Evolutionary conservation across 1,140 invertebrate genomes (phyloP).

Genomic region (Bombus cullumanus): DNA sequence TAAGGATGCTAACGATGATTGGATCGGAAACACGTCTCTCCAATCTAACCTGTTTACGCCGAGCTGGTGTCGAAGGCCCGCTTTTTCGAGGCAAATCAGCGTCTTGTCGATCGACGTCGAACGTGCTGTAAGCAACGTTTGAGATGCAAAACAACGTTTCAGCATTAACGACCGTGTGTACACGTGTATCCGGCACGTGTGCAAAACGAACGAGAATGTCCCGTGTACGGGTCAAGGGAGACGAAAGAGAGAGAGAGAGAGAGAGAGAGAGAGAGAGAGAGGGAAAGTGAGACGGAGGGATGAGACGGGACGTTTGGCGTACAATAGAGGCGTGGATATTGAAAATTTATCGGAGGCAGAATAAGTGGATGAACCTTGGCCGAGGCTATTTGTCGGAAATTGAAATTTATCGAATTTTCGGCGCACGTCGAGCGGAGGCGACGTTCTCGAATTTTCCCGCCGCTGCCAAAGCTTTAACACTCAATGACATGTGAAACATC

Average conservation of each 20-base stretch:
- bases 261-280: no score
- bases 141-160: constrained; percentile 41
- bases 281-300: not conserved
- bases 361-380: constrained; percentile 37
- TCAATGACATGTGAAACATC: constrained; percentile 24
- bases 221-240: not conserved
- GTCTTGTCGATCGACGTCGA: constrained; percentile 21
- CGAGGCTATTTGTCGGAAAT: constrained; percentile 28
- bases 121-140: constrained; percentile 33
- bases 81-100: constrained; percentile 27
- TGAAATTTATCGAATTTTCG: constrained; percentile 41
- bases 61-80: not conserved
- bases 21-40: not conserved
- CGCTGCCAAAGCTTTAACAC: not conserved
- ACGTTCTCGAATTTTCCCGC: not conserved
- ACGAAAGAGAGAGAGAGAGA: no score
- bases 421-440: not conserved
- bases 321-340: constrained; percentile 41
- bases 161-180: constrained; percentile 35
- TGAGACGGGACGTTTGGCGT: not conserved
- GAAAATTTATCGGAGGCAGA: constrained; percentile 32
- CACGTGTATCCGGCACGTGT: constrained; percentile 27
- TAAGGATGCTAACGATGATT: constrained; percentile 5
- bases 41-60: constrained; percentile 11
- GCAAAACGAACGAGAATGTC: constrained; percentile 3